Conservation (phyloP, 2,797 vertebrate genomes). For the Rhinophrynus dorsalis region DNA sequence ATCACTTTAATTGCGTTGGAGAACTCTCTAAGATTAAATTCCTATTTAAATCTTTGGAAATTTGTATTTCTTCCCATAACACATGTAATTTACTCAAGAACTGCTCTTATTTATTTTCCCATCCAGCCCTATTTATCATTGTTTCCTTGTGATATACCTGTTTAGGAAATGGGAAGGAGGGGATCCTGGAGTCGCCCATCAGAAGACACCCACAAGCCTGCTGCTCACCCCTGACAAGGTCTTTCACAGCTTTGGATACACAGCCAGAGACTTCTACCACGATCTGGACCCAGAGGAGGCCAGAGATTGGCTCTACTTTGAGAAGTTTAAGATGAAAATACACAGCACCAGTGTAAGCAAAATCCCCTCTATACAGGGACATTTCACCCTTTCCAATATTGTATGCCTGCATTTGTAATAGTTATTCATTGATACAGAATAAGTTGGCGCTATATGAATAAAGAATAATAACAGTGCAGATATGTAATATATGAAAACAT, state of each 20-base stretch:
- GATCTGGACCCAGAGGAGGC: constrained; percentile 92
- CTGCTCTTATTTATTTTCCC: neutral
- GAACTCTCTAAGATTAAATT: too few relatives aligned
- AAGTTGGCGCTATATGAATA: too few relatives aligned
- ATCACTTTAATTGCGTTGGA: too few relatives aligned
- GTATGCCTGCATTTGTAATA: too few relatives aligned
- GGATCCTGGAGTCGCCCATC: constrained; percentile 91
- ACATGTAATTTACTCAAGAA: neutral
- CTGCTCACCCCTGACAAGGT: constrained; percentile 85
- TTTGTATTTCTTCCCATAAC: neutral
- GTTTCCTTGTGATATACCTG: neutral
- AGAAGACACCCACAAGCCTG: constrained; percentile 94
- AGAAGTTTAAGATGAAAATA: constrained; percentile 98
- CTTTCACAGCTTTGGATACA: constrained; percentile 95
- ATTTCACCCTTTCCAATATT: neutral
- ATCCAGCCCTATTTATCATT: too few relatives aligned
- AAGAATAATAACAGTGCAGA: too few relatives aligned
- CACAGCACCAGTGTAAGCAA: constrained; percentile 85
- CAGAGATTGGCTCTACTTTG: constrained; percentile 91
- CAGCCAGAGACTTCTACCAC: constrained; percentile 89
- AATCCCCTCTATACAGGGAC: neutral
- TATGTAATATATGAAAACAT: too few relatives aligned
- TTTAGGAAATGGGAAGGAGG: constrained; percentile 93
- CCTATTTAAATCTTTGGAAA: too few relatives aligned
- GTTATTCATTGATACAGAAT: too few relatives aligned